Percentiles rank a stretch among this genome's conserved stretches.
Conservation (phyloP, 2,797 vertebrate species). For the Channa striata region DNA sequence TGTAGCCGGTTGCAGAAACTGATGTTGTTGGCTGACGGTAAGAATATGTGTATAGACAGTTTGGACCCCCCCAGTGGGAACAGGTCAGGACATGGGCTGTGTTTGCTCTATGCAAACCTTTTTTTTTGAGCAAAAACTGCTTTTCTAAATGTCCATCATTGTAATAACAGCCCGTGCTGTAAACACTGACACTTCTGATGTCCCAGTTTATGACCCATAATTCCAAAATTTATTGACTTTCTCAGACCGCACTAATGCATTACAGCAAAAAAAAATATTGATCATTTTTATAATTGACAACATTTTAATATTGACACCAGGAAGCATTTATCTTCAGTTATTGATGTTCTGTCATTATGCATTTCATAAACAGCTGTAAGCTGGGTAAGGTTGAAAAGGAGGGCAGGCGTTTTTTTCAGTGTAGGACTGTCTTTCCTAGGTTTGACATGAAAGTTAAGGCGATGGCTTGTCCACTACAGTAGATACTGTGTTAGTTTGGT, state of each 20-base stretch:
- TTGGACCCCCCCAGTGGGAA: no score
- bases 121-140: background rate
- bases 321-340: conserved; percentile 41
- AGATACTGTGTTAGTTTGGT: background rate
- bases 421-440: no score
- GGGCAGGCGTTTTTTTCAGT: conserved; percentile 1
- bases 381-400: conserved; percentile 9
- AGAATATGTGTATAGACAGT: no score
- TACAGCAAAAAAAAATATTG: conserved; percentile 54
- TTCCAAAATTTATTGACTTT: conserved; percentile 36
- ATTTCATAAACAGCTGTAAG: conserved; percentile 46
- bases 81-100: no score
- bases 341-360: conserved; percentile 61
- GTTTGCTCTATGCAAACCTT: background rate
- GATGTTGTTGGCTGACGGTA: no score
- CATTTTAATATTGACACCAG: conserved; percentile 61
- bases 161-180: background rate
- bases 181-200: conserved; percentile 11
- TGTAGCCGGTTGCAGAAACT: no score
- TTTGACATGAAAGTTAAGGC: no score
- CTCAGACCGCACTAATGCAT: conserved; percentile 50
- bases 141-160: background rate
- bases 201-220: conserved; percentile 28
- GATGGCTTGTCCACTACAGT: background rate
- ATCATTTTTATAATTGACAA: conserved; percentile 48